These are phyloP conservation scores for Sphecodes monilicornis DNA, from an alignment of 2,888 invertebrate species.

Conservation along the genomic window DNA sequence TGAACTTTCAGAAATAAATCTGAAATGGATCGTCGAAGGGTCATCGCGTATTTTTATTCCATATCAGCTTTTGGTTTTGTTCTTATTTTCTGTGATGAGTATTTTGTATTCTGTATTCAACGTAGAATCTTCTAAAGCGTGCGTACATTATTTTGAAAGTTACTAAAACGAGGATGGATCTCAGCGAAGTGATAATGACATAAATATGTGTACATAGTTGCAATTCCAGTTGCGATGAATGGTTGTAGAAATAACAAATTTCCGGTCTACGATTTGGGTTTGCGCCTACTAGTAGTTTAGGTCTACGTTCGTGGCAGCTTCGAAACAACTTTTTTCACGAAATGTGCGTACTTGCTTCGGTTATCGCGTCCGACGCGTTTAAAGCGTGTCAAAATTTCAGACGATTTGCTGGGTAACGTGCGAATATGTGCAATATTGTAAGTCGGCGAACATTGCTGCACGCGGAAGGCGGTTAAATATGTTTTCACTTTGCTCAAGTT, in stretches of 20 bases:
- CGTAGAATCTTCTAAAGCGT: too few species aligned
- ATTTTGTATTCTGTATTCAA: too few species aligned
- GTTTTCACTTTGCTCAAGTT: constrained; percentile 60
- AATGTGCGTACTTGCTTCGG: neutral
- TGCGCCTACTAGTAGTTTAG: too few species aligned
- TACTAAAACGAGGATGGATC: too few species aligned
- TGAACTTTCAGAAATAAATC: too few species aligned
- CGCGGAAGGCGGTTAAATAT: constrained; percentile 35
- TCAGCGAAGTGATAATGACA: too few species aligned
- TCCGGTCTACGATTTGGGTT: too few species aligned
- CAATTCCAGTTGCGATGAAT: too few species aligned
- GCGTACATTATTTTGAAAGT: too few species aligned
- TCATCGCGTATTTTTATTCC: neutral
- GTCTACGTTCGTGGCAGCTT: neutral
- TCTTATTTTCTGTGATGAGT: neutral
- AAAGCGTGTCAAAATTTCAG: neutral
- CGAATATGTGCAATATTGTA: neutral
- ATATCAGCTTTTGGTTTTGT: neutral
- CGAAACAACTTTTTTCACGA: neutral
- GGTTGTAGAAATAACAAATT: neutral
- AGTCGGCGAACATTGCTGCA: neutral
- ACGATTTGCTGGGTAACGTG: neutral
- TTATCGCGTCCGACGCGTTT: neutral
- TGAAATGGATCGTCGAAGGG: too few species aligned
- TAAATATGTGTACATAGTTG: too few species aligned